Base-by-base conservation (phyloP, 2,888 invertebrate species). In the Spodoptera picta region DNA sequence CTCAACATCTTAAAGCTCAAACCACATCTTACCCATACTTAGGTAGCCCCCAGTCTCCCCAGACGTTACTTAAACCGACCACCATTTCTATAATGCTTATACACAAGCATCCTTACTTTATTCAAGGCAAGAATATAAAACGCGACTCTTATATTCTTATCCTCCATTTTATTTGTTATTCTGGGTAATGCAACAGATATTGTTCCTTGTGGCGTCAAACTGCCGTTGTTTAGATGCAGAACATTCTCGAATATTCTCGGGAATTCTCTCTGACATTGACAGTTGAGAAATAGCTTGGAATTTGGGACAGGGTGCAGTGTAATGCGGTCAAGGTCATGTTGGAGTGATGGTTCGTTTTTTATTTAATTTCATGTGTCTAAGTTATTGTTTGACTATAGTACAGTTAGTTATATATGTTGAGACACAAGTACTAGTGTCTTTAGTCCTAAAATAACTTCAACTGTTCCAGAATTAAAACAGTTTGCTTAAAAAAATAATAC, bases 61-160 rank as follows among this genome's bases (percentile, higher is more conserved):
- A 45, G 68, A 54, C 60, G 46, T 24, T 27, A 49, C 68, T 77
- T 60, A 59, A 58, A 36, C 36, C 47, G 54, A 47, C 62, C 56
- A 50, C 77, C 60, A 74, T 75, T 75, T 77, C 62, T 68, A 75
- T 49, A 50, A 53, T 50, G 64, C 64, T 62, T 54, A 31, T 67
- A 72, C 58, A 59, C 53, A 63, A 69, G 47, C 47, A 54, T 42
- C 44, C 60, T 27, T 43, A 43, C 31, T 60, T 69, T 73, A 69
- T 63, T 69, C 58, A 53, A 51, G 55, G 24, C 62, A 5, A 46
- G 48, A 50, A 48, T 50, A 60, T 69, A 65, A 72, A 75, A 65
- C 45, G 50, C 14, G 52, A 24, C 53, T 58, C 75, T 69, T 72
- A 72, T 68, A 24, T 53, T 58, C 75, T 69, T 72, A 72, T 68